Conservation (phyloP, 2,888 invertebrate genomes). For the Heliothis peltigera region DNA sequence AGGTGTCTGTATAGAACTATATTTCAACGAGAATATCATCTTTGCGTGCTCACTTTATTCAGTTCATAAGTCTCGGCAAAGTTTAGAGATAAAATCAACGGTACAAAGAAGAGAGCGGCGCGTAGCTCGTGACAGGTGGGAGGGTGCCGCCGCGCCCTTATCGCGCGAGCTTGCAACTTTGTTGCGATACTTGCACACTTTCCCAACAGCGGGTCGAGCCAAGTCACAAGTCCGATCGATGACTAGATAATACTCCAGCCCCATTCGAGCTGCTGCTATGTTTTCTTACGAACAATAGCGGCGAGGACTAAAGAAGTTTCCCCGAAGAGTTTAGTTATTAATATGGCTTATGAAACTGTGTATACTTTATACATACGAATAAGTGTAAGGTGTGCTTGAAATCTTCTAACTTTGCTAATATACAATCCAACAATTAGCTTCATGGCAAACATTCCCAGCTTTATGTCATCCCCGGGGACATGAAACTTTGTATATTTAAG, state of each 20-base stretch:
- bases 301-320: neutral
- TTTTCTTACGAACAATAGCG: conserved; percentile 6
- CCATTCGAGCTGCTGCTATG: conserved; percentile 2
- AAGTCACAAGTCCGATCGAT: conserved; percentile 58
- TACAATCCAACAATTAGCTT: conserved; percentile 75
- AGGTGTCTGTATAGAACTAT: conserved; percentile 64
- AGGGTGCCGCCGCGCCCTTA: conserved; percentile 69
- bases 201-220: conserved; percentile 42
- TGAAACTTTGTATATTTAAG: conserved; percentile 66
- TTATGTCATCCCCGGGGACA: conserved; percentile 63
- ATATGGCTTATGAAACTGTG: neutral
- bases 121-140: conserved; percentile 71
- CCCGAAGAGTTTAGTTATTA: neutral
- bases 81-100: conserved; percentile 78
- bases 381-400: conserved; percentile 47
- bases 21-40: conserved; percentile 67
- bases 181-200: conserved; percentile 61
- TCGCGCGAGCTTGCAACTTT: conserved; percentile 70
- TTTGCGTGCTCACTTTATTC: conserved; percentile 68
- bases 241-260: conserved; percentile 50
- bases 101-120: conserved; percentile 72
- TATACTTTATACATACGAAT: conserved; percentile 42
- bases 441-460: conserved; percentile 69
- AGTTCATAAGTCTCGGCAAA: conserved; percentile 75
- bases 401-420: conserved; percentile 69